These are phyloP conservation scores for Solenopsis fugax DNA, from an alignment of 1,140 invertebrate genomes.

Conservation along the genomic window DNA sequence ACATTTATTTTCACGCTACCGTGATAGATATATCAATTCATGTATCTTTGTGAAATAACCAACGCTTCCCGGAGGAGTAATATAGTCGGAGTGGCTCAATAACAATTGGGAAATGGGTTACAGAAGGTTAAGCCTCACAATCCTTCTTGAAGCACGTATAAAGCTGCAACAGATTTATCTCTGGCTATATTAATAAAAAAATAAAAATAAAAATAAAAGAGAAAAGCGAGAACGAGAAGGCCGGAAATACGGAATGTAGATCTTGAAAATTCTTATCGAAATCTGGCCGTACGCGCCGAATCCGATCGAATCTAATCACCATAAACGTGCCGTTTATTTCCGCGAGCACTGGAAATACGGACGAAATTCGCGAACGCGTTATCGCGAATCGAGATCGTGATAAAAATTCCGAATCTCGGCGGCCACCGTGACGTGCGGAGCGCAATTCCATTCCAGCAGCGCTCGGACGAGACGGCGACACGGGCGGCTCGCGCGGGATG, in stretches of 20 bases:
- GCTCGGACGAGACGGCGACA: background rate
- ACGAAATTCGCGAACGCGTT: background rate
- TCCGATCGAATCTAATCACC: slow-evolving; percentile 32
- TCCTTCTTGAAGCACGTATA: slow-evolving; percentile 23
- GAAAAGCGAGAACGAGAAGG: slow-evolving; percentile 17
- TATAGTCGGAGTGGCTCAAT: slow-evolving; percentile 26
- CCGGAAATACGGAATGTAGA: background rate
- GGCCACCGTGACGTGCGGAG: background rate
- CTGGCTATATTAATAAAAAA: slow-evolving; percentile 27
- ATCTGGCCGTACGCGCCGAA: background rate
- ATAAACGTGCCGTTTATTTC: slow-evolving; percentile 39
- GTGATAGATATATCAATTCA: slow-evolving; percentile 15
- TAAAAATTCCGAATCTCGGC: slow-evolving; percentile 19
- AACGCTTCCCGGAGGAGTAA: background rate
- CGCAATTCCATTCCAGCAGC: background rate
- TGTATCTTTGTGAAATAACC: slow-evolving; percentile 14
- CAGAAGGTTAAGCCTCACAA: slow-evolving; percentile 47
- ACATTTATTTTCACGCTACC: slow-evolving; percentile 33
- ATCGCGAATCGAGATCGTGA: background rate
- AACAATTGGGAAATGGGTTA: slow-evolving; percentile 51
- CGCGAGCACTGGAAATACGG: background rate
- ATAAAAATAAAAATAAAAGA: too few relatives aligned
- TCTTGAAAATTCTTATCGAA: background rate
- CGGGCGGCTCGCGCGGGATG: too few relatives aligned
- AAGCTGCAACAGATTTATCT: slow-evolving; percentile 47